Conservation (phyloP, 2,113 vertebrate species). For the Charadrius vociferus region DNA sequence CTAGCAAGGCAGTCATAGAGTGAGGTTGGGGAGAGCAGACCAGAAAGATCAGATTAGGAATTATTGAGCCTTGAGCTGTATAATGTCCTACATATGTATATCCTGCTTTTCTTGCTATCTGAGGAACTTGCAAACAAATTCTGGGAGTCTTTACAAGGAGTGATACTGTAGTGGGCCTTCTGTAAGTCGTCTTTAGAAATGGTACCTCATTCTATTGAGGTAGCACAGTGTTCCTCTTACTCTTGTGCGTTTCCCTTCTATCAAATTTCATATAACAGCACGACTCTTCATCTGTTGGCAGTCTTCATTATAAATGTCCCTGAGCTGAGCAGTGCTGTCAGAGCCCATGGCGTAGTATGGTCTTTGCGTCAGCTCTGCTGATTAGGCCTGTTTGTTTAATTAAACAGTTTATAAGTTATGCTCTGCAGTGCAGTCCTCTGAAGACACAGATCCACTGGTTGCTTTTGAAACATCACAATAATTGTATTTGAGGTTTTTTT, state of each 20-base stretch:
- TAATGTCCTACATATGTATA: not conserved
- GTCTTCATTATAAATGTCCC: not conserved
- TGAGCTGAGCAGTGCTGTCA: not conserved
- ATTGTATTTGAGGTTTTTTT: not conserved
- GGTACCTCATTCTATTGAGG: not conserved
- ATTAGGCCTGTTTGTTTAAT: not conserved
- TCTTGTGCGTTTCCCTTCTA: not conserved
- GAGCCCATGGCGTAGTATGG: not conserved
- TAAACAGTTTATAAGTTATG: not conserved
- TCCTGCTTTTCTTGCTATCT: not conserved
- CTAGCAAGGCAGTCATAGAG: not conserved
- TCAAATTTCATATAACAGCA: not conserved
- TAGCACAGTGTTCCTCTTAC: not conserved
- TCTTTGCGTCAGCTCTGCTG: not conserved
- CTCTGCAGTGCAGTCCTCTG: not conserved
- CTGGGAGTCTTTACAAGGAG: not conserved
- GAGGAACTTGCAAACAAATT: not conserved
- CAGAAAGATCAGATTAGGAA: not conserved
- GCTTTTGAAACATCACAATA: not conserved
- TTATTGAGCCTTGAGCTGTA: not conserved
- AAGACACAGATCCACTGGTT: not conserved
- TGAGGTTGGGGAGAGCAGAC: not conserved
- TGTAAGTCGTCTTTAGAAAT: not conserved
- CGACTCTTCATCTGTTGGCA: not conserved
- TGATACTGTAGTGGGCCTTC: not conserved